These are phyloP conservation scores for Avahi laniger DNA, from an alignment of 2,797 vertebrate genomes.

Conservation along the genomic window DNA sequence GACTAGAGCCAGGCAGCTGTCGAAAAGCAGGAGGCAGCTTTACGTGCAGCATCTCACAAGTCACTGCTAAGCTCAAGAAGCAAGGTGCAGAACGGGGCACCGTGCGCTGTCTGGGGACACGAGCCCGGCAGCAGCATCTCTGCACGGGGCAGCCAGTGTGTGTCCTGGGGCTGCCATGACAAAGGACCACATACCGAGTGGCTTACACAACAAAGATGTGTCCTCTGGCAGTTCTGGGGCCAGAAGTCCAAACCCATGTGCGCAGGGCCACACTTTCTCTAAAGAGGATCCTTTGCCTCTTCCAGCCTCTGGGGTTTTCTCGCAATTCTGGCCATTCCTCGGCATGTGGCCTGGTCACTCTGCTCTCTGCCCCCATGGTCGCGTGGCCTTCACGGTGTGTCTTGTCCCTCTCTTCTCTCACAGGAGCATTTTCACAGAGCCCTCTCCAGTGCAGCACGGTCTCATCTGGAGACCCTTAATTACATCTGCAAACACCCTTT, in stretches of 20 bases:
- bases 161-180: not conserved
- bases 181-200: fast-evolving
- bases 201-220: too few relatives aligned
- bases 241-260: fast-evolving
- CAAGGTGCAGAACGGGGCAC: fast-evolving
- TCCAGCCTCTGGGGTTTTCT: not conserved
- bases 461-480: not conserved
- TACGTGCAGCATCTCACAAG: not conserved
- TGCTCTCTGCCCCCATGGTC: fast-evolving
- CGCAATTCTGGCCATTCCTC: fast-evolving
- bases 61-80: fast-evolving
- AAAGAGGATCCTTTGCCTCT: fast-evolving
- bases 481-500: not conserved
- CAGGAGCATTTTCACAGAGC: not conserved
- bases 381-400: fast-evolving
- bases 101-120: fast-evolving
- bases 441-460: fast-evolving
- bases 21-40: not conserved
- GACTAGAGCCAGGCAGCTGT: not conserved
- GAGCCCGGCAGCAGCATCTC: not conserved
- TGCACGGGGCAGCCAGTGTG: fast-evolving
- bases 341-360: fast-evolving
- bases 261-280: fast-evolving
- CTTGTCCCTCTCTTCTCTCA: too few relatives aligned
- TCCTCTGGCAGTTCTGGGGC: not conserved